Conservation (phyloP, 2,888 invertebrate species). For the Esperia sulphurella region DNA sequence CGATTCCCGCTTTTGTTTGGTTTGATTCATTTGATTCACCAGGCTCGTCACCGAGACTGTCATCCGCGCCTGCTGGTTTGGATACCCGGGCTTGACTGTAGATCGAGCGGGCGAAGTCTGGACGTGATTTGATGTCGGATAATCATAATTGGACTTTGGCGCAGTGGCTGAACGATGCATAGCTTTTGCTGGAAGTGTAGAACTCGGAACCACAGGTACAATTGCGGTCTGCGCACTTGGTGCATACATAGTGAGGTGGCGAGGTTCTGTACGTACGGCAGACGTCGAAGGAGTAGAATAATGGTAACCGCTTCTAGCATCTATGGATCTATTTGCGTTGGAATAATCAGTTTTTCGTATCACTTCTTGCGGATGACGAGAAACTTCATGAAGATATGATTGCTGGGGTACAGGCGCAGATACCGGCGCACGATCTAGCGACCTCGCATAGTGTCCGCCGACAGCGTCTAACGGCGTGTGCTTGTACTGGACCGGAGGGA, state of each 20-base stretch:
- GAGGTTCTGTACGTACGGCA: conserved; percentile 24
- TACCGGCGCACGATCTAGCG: conserved; percentile 51
- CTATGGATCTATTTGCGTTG: conserved; percentile 42
- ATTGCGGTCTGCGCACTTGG: conserved; percentile 29
- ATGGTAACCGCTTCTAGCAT: conserved; percentile 43
- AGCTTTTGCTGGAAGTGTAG: conserved; percentile 43
- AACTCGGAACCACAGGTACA: conserved; percentile 49
- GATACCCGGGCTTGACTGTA: conserved; percentile 54
- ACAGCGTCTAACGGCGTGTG: conserved; percentile 47
- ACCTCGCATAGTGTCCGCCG: conserved; percentile 50
- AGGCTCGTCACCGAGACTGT: conserved; percentile 72
- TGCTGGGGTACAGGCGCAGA: conserved; percentile 33
- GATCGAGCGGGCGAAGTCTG: conserved; percentile 60
- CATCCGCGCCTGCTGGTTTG: conserved; percentile 65
- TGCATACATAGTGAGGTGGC: conserved; percentile 29
- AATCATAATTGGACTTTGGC: conserved; percentile 59
- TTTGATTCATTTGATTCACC: conserved; percentile 71
- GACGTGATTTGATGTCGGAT: conserved; percentile 44
- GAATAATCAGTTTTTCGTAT: conserved; percentile 52
- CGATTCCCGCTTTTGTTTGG: conserved; percentile 83
- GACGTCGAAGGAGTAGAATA: conserved; percentile 62
- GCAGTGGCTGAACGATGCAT: conserved; percentile 46
- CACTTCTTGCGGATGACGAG: conserved; percentile 29
- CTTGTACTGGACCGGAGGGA: conserved; percentile 56
- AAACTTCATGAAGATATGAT: conserved; percentile 45